phyloP scores from a whole-genome alignment of 1,140 invertebrate genomes.

The Dinothrombium tinctorium region DNA sequence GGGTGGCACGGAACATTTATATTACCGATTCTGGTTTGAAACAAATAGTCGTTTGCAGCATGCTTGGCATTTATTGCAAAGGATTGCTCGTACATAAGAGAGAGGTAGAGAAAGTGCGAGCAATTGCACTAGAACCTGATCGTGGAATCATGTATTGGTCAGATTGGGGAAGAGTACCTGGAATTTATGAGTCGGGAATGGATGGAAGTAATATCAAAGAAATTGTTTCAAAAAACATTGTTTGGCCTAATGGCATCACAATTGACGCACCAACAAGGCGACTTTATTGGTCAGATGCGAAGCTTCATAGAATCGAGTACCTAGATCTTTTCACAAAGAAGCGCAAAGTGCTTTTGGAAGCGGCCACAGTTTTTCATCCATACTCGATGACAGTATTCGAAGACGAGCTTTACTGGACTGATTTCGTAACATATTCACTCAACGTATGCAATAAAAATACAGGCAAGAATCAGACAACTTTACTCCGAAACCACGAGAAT shows the following conservation, averaged over 20 bases:
- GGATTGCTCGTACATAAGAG: conserved; percentile 5
- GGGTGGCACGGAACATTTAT: conserved; percentile 29
- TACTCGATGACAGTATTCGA: conserved; percentile 65
- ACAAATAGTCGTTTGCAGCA: conserved; percentile 42
- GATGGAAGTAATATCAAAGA: conserved; percentile 48
- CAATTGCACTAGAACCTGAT: conserved; percentile 59
- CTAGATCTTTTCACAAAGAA: conserved; percentile 27
- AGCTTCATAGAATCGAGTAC: conserved; percentile 27
- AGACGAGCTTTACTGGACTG: conserved; percentile 62
- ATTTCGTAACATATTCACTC: conserved; percentile 30
- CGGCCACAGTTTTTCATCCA: conserved; percentile 2
- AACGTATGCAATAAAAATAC: conserved; percentile 21
- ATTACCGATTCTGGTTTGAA: conserved; percentile 24
- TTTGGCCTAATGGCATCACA: conserved; percentile 44
- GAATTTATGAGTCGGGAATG: conserved; percentile 55
- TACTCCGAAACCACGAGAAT: conserved; percentile 20
- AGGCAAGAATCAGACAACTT: conserved; percentile 27
- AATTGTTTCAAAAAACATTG: conserved; percentile 20
- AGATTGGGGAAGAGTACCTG: conserved; percentile 49
- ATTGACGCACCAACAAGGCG: conserved; percentile 26
- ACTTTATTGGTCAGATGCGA: conserved; percentile 28
- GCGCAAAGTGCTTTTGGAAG: conserved; percentile 14
- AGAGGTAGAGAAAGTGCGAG: conserved; percentile 39
- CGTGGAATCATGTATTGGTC: conserved; percentile 59
- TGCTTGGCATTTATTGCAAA: conserved; percentile 17